Evolutionary conservation across 2,888 invertebrate genomes (phyloP), one percentile per base, ranked within the genome.

Genomic region (Pristionchus fissidentatus): DNA sequence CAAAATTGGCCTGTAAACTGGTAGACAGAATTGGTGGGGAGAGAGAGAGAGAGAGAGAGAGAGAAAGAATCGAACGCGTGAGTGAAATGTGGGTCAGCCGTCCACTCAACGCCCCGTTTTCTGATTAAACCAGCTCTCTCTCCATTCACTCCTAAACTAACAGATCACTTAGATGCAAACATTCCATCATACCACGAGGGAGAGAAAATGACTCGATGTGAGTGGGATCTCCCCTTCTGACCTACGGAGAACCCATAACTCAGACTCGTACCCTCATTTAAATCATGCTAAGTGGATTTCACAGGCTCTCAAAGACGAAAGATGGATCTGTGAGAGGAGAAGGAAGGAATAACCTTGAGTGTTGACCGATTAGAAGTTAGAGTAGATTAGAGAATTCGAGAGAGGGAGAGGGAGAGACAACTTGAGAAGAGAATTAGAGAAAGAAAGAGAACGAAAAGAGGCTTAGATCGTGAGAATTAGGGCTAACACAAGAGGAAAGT

Each of bases 41-140:
- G 66, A 38, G 66, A 66, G 62, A 62, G 62, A 26, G n/a, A 57
- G 29, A 10, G 32, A 60, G 60, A 62, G 62, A 62, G 62, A 66
- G 66, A 66, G 66, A 66, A n/a, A 41, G 38, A 38, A n/a, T n/a
- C 22, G 66, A 66, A 66, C 66, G 38, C 38, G 66, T 15, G 66
- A 15, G 32, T n/a, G 66, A 29, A 66, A 66, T 38, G 22, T 66
- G 66, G 66, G 66, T 66, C 66, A 66, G 62, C 35, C 62, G 15
- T 66, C 66, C 66, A 66, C 38, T 41, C 66, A 4, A 38, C 38
- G 38, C 66, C 22, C n/a, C 66, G 66, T 66, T 66, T 66, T 66
- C 66, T 66, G 66, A 66, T 66, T 66, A 66, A 66, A 66, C 66
- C 66, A 66, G 66, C 66, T 66, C n/a, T n/a, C n/a, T n/a, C n/a